Evolutionary conservation across 2,888 invertebrate genomes (phyloP), one percentile per base, ranked within the genome.

Genomic region (Ganaspis brasiliensis): DNA sequence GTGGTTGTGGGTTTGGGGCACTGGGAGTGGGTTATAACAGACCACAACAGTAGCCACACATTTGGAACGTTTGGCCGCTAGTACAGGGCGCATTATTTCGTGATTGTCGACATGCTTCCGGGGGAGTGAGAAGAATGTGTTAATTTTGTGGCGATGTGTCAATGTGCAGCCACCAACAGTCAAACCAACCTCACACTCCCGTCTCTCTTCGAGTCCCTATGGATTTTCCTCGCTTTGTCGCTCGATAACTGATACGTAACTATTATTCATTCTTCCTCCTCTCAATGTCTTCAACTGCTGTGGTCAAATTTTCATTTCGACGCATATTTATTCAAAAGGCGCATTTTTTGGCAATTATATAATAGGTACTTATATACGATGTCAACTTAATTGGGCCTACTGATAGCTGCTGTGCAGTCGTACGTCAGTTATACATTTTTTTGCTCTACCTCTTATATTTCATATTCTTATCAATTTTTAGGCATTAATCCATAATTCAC

Each of bases 41-140:
- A 90, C 90, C 90, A 82, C 90, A 89, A 84, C 85, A 83, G 84
- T 84, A 79, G 85, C 88, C 89, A 83, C 89, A 88, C 87, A 90
- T 90, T 90, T 90, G 88, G 87, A 84, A 82, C 87, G 86, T 81
- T 85, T 83, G 85, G 85, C 85, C 85, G 86, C 83, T 83, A 84
- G 85, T 79, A 74, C 84, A 82, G 83, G 84, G 84, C 87, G 86
- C 89, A 88, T 89, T 89, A 89, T 89, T 90, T 89, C 88, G 87
- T 88, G 89, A 90, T 90, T 90, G 90, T 89, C 89, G 88, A 82
- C 86, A 73, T 77, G 82, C 81, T 80, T 72, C 79, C 79, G 83
- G 84, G 67, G 88, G 88, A 84, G 88, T 85, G 88, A 87, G 88
- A 88, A 89, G 88, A 89, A 88, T 89, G 88, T 88, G 88, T 88